A percentile compares a stretch with the other conserved stretches of the same genome.
These are phyloP conservation scores for Nerophis lumbriciformis DNA, from an alignment of 2,113 vertebrate species.

Conservation along the genomic window DNA sequence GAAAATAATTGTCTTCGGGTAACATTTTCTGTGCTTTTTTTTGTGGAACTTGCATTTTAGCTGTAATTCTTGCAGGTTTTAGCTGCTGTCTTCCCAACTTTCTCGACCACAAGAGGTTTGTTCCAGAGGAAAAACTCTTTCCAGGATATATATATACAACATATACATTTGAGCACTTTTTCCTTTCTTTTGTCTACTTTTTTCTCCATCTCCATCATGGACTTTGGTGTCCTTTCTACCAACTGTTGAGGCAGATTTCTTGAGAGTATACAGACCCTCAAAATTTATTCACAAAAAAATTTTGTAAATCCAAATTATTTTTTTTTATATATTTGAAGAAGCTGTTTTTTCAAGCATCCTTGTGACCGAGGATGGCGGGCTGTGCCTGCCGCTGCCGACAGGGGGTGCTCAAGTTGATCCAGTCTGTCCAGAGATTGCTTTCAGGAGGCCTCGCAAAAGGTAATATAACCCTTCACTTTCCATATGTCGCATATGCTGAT, in stretches of 20 bases:
- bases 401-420: constrained; percentile 84
- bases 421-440: constrained; percentile 83
- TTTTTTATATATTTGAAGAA: constrained; percentile 11
- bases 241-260: constrained; percentile 7
- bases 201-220: constrained; percentile 2
- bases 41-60: constrained; percentile 37
- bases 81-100: too few relatives aligned
- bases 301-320: neutral
- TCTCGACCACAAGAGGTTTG: too few relatives aligned
- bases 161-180: too few relatives aligned
- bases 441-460: constrained; percentile 91
- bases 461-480: constrained; percentile 51
- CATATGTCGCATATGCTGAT: too few relatives aligned
- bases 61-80: neutral
- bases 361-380: constrained; percentile 75
- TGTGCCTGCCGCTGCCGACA: constrained; percentile 84
- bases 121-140: too few relatives aligned
- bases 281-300: neutral
- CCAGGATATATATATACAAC: too few relatives aligned
- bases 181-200: neutral
- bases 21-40: constrained; percentile 24
- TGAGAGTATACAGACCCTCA: neutral
- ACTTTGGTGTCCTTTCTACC: constrained; percentile 18
- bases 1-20: too few relatives aligned
- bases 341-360: neutral